A percentile compares a stretch with the other conserved stretches of the same genome.
phyloP scores from a whole-genome alignment of 2,113 vertebrate genomes.

The Mirounga angustirostris region DNA sequence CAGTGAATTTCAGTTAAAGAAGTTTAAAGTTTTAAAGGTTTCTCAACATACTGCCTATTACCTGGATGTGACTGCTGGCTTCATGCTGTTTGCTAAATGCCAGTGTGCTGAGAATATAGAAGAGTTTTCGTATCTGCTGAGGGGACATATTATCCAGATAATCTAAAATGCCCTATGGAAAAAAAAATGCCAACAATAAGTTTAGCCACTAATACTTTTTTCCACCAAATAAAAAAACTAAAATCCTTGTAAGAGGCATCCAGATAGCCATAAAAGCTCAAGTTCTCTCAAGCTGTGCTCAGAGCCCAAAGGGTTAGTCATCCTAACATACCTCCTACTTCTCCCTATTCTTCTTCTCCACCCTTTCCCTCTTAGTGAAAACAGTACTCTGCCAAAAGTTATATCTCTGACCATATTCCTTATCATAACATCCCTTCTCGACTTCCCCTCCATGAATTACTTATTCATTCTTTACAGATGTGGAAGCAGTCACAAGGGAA shows the following conservation, averaged over 20 bases:
- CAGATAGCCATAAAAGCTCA: neutral
- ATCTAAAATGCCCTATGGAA: conserved; percentile 94
- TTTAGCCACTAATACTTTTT: neutral
- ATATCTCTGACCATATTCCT: neutral
- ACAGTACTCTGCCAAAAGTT: neutral
- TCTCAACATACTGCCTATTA: conserved; percentile 76
- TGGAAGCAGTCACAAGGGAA: neutral
- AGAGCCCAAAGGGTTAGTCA: neutral
- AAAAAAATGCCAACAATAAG: conserved; percentile 46
- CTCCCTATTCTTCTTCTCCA: neutral
- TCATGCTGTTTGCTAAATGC: conserved; percentile 92
- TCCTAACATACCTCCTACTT: neutral
- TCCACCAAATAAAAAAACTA: neutral
- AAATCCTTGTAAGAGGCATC: neutral
- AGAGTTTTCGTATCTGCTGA: conserved; percentile 96
- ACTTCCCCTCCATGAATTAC: neutral
- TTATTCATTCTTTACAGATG: neutral
- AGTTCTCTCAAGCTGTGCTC: neutral
- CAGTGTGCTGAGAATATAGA: conserved; percentile 93
- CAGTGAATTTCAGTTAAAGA: neutral
- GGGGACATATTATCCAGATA: conserved; percentile 95
- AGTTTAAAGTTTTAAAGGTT: neutral
- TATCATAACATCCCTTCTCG: neutral
- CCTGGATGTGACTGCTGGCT: conserved; percentile 94
- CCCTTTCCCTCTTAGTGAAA: neutral